These are phyloP conservation scores for Entelurus aequoreus DNA, from an alignment of 2,113 vertebrate species.

Conservation along the genomic window DNA sequence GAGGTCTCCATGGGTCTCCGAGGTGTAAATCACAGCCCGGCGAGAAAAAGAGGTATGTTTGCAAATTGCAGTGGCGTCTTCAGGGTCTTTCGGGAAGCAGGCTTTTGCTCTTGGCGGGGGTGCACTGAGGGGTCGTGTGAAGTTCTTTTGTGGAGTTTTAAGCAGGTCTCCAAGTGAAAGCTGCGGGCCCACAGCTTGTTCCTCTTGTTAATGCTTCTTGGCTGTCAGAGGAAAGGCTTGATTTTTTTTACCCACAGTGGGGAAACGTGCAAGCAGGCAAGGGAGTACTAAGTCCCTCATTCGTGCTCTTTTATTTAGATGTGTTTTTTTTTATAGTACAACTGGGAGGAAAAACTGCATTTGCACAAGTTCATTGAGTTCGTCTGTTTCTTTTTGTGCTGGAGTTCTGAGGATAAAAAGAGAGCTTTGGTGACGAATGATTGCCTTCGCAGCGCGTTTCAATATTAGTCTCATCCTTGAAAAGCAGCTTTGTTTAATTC, in stretches of 20 bases:
- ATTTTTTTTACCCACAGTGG: slow-evolving; percentile 27
- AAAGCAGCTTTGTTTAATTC: slow-evolving; percentile 30
- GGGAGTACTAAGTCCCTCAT: slow-evolving; percentile 14
- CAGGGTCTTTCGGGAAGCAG: slow-evolving; percentile 1
- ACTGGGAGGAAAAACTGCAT: not conserved
- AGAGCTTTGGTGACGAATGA: slow-evolving; percentile 22
- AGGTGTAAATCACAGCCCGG: slow-evolving; percentile 25
- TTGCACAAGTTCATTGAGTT: slow-evolving; percentile 4
- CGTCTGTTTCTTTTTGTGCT: not conserved
- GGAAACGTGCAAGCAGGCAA: slow-evolving; percentile 18
- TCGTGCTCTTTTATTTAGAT: slow-evolving; percentile 1
- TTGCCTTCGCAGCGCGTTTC: slow-evolving; percentile 8
- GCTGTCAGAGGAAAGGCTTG: slow-evolving; percentile 36
- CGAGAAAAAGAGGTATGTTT: slow-evolving; percentile 9
- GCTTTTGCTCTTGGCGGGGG: slow-evolving; percentile 10
- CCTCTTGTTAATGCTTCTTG: slow-evolving; percentile 22
- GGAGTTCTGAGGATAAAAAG: not conserved
- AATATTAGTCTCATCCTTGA: slow-evolving; percentile 10
- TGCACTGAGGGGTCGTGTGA: slow-evolving; percentile 26
- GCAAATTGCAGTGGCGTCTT: slow-evolving; percentile 6
- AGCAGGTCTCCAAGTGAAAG: slow-evolving; percentile 27
- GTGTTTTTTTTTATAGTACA: not conserved
- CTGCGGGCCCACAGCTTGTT: slow-evolving; percentile 11
- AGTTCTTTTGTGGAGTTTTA: slow-evolving; percentile 40
- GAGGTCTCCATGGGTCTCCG: slow-evolving; percentile 1